Percentiles rank a stretch among this genome's conserved stretches.
Evolutionary conservation across 92 coral and sea anemone genomes (phyloP).

Genomic region (Isaurus tuberculatus): DNA sequence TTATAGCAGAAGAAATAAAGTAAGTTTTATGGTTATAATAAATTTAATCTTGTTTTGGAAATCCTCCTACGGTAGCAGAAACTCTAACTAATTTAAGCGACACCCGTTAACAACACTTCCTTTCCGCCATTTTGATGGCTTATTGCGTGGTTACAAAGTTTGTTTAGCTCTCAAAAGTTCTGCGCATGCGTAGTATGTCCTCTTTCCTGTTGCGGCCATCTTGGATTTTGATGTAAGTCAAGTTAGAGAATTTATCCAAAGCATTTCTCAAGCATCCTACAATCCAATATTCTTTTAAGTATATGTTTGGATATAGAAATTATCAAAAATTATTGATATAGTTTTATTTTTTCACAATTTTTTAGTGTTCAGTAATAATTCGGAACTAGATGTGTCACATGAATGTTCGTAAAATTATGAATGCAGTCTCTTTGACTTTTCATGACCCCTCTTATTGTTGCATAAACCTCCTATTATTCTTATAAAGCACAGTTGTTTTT

Average conservation of each 20-base stretch:
- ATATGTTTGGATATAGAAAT: background rate
- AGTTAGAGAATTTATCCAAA: constrained; percentile 49
- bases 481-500: background rate
- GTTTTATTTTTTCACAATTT: constrained; percentile 12
- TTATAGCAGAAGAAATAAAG: background rate
- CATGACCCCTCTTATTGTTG: background rate
- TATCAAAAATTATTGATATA: background rate
- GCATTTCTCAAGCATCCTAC: constrained; percentile 59
- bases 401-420: no score
- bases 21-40: background rate
- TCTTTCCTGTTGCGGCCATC: constrained; percentile 87
- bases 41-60: background rate
- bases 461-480: background rate
- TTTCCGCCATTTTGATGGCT: background rate
- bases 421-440: background rate
- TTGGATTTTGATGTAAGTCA: constrained; percentile 73
- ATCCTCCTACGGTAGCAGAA: background rate
- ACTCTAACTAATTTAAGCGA: background rate
- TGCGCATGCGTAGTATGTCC: constrained; percentile 68
- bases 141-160: constrained; percentile 24
- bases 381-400: no score
- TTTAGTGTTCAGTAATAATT: no score
- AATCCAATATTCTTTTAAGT: background rate
- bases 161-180: background rate
- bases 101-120: background rate